A percentile compares a stretch with the other conserved stretches of the same genome.
These are phyloP conservation scores for Tetrax tetrax DNA, from an alignment of 2,113 vertebrate genomes.

Conservation along the genomic window DNA sequence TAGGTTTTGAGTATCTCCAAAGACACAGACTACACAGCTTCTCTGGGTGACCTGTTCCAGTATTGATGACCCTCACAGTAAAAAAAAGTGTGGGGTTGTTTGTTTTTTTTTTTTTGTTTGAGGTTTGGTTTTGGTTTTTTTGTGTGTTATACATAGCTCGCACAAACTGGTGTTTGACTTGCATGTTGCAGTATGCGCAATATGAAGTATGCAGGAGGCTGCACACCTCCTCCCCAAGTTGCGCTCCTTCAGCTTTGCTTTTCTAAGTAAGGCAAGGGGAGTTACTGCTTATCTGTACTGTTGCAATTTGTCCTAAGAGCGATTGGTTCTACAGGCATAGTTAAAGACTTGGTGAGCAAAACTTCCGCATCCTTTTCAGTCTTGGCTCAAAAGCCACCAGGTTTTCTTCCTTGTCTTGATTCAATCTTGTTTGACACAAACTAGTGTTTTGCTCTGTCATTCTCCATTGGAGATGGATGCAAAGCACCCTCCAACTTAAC, in stretches of 20 bases:
- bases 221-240: background rate
- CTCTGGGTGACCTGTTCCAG: background rate
- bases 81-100: background rate
- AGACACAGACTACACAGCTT: background rate
- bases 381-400: background rate
- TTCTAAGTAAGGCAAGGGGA: background rate
- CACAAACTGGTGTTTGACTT: background rate
- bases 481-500: background rate
- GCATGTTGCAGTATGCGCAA: rapidly evolving
- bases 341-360: background rate
- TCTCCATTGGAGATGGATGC: background rate
- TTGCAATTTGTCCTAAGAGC: background rate
- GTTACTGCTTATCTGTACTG: background rate
- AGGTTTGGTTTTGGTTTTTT: background rate
- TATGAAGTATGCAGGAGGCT: background rate
- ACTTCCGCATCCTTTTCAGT: background rate
- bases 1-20: background rate
- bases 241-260: background rate
- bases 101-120: background rate
- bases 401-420: background rate
- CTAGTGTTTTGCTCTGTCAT: background rate
- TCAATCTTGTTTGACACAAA: background rate
- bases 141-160: background rate
- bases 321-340: background rate
- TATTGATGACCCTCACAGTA: background rate